Conservation (phyloP, 2,113 vertebrate genomes). For the Ctenomys sociabilis region DNA sequence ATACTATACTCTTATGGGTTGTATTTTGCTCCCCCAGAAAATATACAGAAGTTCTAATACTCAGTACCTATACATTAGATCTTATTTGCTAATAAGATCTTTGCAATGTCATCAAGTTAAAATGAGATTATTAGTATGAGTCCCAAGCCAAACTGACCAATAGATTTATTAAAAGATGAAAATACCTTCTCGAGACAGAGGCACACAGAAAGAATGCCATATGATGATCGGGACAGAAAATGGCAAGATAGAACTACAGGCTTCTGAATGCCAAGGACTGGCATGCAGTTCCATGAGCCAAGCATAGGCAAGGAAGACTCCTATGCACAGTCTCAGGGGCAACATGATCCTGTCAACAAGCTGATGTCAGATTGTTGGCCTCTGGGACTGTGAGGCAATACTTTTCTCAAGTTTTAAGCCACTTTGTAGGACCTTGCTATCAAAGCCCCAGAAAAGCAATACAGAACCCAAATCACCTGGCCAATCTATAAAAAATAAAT, state of each 20-base stretch:
- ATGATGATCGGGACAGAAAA: background rate
- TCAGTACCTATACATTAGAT: background rate
- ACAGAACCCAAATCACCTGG: background rate
- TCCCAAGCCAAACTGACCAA: background rate
- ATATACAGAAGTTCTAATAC: background rate
- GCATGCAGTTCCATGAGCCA: background rate
- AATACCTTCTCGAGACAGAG: background rate
- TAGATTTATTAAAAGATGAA: background rate
- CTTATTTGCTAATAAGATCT: slow-evolving; percentile 33
- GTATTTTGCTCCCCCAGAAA: background rate
- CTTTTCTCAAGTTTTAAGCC: background rate
- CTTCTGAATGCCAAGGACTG: background rate
- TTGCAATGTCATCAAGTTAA: slow-evolving; percentile 8
- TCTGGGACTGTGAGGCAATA: background rate
- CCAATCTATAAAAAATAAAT: background rate
- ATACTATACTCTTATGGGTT: background rate
- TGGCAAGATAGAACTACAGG: background rate
- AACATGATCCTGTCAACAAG: background rate
- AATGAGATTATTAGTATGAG: background rate
- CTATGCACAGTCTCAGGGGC: background rate
- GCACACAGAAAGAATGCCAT: background rate
- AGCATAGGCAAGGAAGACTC: background rate
- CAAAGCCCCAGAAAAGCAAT: background rate
- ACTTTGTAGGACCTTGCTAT: background rate
- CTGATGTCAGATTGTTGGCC: background rate